These are phyloP conservation scores for Acronicta psi DNA, from an alignment of 2,888 invertebrate genomes.

Conservation along the genomic window DNA sequence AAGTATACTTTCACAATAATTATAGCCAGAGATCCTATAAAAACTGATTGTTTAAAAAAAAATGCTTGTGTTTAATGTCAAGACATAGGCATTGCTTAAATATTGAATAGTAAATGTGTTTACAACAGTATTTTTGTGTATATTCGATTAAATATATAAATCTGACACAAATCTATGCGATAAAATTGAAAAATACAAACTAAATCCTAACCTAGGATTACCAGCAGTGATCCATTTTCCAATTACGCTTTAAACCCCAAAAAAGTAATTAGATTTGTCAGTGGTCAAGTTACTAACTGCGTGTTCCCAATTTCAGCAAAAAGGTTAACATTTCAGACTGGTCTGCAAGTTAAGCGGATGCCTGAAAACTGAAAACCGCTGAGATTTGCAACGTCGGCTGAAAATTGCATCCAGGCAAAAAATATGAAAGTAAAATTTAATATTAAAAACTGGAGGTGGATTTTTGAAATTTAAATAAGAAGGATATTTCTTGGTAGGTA, in stretches of 20 bases:
- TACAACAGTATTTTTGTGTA: too few relatives aligned
- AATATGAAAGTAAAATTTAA: slow-evolving; percentile 19
- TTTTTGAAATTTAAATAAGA: slow-evolving; percentile 2
- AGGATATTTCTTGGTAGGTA: slow-evolving; percentile 1
- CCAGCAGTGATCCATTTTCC: slow-evolving; percentile 39
- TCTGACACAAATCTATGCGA: neutral
- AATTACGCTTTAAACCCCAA: slow-evolving; percentile 35
- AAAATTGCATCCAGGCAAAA: slow-evolving; percentile 17
- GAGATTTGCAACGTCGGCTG: slow-evolving; percentile 17
- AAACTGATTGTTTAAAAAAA: too few relatives aligned
- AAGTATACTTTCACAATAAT: too few relatives aligned
- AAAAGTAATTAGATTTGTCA: slow-evolving; percentile 39
- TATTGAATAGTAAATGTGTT: too few relatives aligned
- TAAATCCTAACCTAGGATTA: slow-evolving; percentile 26
- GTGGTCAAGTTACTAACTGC: slow-evolving; percentile 4
- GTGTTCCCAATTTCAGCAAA: slow-evolving; percentile 18
- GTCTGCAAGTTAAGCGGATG: slow-evolving; percentile 12
- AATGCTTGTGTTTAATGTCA: too few relatives aligned
- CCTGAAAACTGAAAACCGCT: slow-evolving; percentile 6
- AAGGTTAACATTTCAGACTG: slow-evolving; percentile 16
- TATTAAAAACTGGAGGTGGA: slow-evolving; percentile 12
- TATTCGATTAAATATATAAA: neutral
- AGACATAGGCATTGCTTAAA: too few relatives aligned
- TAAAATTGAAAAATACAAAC: slow-evolving; percentile 8
- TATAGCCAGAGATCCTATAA: too few relatives aligned